phyloP scores from a whole-genome alignment of 2,113 vertebrate species.

The Poicephalus gulielmi region DNA sequence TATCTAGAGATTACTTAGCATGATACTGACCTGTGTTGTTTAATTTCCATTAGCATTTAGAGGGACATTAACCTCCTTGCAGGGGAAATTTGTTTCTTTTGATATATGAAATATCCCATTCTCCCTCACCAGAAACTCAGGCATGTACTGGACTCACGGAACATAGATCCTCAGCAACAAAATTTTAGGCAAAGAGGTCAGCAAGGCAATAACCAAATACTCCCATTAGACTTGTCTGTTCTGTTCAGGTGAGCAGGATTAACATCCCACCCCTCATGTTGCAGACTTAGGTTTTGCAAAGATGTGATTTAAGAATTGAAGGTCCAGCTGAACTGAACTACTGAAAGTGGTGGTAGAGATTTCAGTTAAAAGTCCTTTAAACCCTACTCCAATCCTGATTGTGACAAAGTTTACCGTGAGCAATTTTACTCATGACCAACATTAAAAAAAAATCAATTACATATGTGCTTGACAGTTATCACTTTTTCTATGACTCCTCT shows the following conservation, averaged over 20 bases:
- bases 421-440: not conserved
- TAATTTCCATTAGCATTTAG: not conserved
- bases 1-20: not conserved
- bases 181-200: not conserved
- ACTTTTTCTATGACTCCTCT: not conserved
- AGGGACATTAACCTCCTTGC: not conserved
- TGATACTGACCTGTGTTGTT: not conserved
- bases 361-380: not conserved
- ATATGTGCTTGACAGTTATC: not conserved
- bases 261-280: not conserved
- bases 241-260: not conserved
- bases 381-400: rapidly evolving
- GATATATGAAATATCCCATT: not conserved
- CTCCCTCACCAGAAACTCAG: not conserved
- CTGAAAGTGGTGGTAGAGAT: not conserved
- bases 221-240: not conserved
- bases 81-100: not conserved
- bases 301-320: not conserved
- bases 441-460: not conserved
- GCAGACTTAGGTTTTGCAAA: not conserved
- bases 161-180: not conserved
- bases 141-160: not conserved
- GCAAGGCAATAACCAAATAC: not conserved
- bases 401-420: not conserved
- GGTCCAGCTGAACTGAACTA: not conserved